phyloP scores from a whole-genome alignment of 1,140 invertebrate genomes.

The Ctenoplectra terminalis region DNA sequence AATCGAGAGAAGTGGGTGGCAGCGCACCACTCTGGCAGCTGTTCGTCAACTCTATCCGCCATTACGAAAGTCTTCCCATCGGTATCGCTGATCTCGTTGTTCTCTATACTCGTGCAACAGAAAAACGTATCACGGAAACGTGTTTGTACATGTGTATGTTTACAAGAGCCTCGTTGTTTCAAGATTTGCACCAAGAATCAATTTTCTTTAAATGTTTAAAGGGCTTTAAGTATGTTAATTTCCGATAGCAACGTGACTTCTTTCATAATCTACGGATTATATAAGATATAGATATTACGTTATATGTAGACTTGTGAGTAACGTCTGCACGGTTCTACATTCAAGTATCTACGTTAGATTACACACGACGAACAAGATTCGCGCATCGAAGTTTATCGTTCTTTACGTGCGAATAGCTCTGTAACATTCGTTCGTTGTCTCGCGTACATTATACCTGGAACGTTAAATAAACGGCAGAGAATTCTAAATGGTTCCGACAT shows the following conservation, averaged over 20 bases:
- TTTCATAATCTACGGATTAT: too few relatives aligned
- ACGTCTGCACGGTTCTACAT: neutral
- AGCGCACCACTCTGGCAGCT: slow-evolving; percentile 41
- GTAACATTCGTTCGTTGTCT: slow-evolving; percentile 1
- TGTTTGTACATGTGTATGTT: neutral
- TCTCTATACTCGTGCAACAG: neutral
- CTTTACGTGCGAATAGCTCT: neutral
- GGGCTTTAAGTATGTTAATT: too few relatives aligned
- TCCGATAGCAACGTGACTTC: too few relatives aligned
- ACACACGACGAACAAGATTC: neutral
- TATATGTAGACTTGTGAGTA: too few relatives aligned
- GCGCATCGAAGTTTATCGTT: slow-evolving; percentile 1
- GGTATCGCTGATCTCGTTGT: slow-evolving; percentile 77
- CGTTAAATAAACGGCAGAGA: neutral
- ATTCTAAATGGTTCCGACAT: neutral
- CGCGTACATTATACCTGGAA: neutral
- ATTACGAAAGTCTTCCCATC: slow-evolving; percentile 67
- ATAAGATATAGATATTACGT: too few relatives aligned
- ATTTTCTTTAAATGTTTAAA: too few relatives aligned
- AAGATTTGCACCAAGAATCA: too few relatives aligned
- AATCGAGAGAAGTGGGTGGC: slow-evolving; percentile 30
- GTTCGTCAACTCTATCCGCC: slow-evolving; percentile 49
- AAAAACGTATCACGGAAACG: neutral
- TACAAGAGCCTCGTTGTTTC: too few relatives aligned
- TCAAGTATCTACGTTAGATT: neutral